A percentile compares a stretch with the other conserved stretches of the same genome.
These are phyloP conservation scores for Scomber japonicus DNA, from an alignment of 2,113 vertebrate genomes.

Conservation along the genomic window DNA sequence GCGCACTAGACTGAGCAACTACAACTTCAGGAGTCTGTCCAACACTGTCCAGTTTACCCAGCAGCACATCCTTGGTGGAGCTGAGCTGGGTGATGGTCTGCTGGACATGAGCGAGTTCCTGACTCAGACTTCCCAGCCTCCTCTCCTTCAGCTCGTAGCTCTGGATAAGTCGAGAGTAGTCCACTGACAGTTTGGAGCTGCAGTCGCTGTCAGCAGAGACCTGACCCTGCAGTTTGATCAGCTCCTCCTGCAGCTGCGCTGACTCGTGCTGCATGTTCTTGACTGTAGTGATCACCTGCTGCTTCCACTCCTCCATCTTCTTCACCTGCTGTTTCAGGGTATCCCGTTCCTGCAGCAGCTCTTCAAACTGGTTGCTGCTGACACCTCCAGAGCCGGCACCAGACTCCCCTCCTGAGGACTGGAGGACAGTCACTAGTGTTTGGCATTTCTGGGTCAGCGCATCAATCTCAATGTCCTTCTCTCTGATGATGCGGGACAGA, in stretches of 20 bases:
- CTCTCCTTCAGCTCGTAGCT: conserved; percentile 95
- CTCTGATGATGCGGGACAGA: conserved; percentile 95
- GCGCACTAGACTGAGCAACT: conserved; percentile 15
- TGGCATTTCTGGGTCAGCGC: conserved; percentile 97
- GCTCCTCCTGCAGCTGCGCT: conserved; percentile 94
- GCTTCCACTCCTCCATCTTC: conserved; percentile 99
- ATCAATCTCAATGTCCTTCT: conserved; percentile 99
- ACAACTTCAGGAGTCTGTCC: conserved; percentile 72
- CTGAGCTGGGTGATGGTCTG: conserved; percentile 93
- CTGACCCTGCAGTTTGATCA: conserved; percentile 91
- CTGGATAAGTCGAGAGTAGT: conserved; percentile 93
- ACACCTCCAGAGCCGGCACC: conserved; percentile 83
- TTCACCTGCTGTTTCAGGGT: conserved; percentile 96
- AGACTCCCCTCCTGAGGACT: conserved; percentile 80
- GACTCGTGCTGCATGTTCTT: conserved; percentile 99
- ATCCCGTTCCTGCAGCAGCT: conserved; percentile 95
- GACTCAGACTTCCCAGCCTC: conserved; percentile 89
- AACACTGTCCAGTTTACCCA: conserved; percentile 91
- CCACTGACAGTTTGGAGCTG: conserved; percentile 91
- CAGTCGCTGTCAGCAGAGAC: conserved; percentile 91
- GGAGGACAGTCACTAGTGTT: conserved; percentile 92
- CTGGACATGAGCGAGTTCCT: conserved; percentile 93
- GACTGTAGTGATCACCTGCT: conserved; percentile 97
- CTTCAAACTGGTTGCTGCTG: conserved; percentile 97
- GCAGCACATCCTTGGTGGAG: conserved; percentile 90